phyloP scores from a whole-genome alignment of 2,797 vertebrate species.

The Apogon talboti region DNA sequence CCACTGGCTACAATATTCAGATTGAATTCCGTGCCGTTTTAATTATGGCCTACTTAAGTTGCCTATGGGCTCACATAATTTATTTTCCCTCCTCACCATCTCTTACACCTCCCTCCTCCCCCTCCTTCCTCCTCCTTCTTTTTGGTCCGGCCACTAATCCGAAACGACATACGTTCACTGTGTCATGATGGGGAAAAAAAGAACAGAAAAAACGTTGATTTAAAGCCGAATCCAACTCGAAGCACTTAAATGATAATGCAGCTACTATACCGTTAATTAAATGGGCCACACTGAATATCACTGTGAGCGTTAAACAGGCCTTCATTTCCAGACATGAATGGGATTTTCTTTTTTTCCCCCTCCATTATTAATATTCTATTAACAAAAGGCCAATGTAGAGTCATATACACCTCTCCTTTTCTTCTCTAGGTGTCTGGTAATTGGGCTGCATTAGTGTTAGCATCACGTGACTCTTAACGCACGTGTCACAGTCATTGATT shows the following conservation, averaged over 20 bases:
- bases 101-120: neutral
- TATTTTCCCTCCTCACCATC: constrained; percentile 46
- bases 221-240: constrained; percentile 69
- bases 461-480: constrained; percentile 23
- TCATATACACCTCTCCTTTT: constrained; percentile 38
- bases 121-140: neutral
- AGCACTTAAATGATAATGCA: constrained; percentile 76
- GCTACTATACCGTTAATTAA: constrained; percentile 73
- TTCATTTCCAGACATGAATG: constrained; percentile 65
- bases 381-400: constrained; percentile 54
- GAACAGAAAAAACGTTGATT: constrained; percentile 61
- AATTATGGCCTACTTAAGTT: constrained; percentile 77
- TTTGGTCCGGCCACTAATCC: constrained; percentile 69
- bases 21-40: constrained; percentile 74
- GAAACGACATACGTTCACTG: constrained; percentile 67
- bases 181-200: constrained; percentile 15
- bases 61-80: constrained; percentile 72
- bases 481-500: constrained; percentile 47
- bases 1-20: constrained; percentile 62
- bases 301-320: constrained; percentile 66
- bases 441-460: constrained; percentile 34
- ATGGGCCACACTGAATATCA: constrained; percentile 64
- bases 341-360: constrained; percentile 41
- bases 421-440: constrained; percentile 33
- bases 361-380: constrained; percentile 69